Conservation (phyloP, 1,140 invertebrate species). For the Cryptotermes secundus region DNA sequence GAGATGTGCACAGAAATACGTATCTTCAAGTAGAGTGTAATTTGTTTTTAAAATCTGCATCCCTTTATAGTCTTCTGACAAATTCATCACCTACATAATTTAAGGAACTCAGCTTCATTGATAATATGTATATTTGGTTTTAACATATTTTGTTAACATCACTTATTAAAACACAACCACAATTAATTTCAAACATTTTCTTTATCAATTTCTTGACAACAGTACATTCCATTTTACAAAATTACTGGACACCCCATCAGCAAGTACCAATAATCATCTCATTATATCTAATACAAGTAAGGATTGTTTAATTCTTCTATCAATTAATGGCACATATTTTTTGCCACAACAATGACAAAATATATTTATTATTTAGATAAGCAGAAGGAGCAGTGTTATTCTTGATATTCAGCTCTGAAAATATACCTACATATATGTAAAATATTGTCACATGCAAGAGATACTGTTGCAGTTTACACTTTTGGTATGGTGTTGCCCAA, state of each 20-base stretch:
- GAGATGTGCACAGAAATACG: no score
- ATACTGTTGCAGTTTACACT: not conserved
- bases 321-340: not conserved
- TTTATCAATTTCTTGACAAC: slow-evolving; percentile 14
- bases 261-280: not conserved
- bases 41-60: no score
- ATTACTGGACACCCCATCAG: slow-evolving; percentile 10
- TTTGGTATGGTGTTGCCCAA: not conserved
- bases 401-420: slow-evolving; percentile 3
- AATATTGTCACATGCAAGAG: slow-evolving; percentile 12
- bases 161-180: no score
- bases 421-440: slow-evolving; percentile 10
- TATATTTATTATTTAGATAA: not conserved
- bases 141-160: no score
- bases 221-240: slow-evolving; percentile 17
- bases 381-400: slow-evolving; percentile 1
- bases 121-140: no score
- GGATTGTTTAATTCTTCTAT: not conserved
- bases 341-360: slow-evolving; percentile 8
- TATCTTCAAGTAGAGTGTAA: no score
- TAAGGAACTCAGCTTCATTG: no score
- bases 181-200: slow-evolving; percentile 1
- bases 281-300: not conserved
- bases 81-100: no score
- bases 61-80: no score